These are phyloP conservation scores for Aspiorhynchus laticeps DNA, from an alignment of 2,113 vertebrate genomes.

Conservation along the genomic window DNA sequence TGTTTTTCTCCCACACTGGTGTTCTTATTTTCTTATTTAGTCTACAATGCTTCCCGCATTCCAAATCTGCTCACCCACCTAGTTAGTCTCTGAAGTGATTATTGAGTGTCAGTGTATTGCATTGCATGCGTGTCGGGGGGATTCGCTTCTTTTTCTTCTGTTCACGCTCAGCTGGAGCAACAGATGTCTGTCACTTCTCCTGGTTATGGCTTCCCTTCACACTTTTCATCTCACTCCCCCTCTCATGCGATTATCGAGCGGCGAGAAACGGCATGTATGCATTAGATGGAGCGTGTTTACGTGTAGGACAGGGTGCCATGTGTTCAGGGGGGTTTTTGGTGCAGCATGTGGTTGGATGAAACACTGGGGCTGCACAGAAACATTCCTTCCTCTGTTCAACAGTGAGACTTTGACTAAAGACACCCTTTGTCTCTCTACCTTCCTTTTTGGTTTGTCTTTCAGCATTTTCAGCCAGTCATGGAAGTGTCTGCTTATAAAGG, in stretches of 20 bases:
- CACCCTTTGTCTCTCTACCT: neutral
- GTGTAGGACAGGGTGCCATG: conserved; percentile 42
- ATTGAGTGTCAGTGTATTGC: neutral
- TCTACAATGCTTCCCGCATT: conserved; percentile 26
- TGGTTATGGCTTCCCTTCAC: conserved; percentile 39
- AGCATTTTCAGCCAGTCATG: neutral
- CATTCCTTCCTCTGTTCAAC: conserved; percentile 60
- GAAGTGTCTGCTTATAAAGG: conserved; percentile 22
- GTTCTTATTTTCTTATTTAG: conserved; percentile 7
- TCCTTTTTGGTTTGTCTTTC: conserved; percentile 49
- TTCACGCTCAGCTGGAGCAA: conserved; percentile 65
- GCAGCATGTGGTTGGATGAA: conserved; percentile 66
- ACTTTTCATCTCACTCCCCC: conserved; percentile 21
- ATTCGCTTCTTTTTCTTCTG: conserved; percentile 37
- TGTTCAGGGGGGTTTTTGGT: conserved; percentile 52
- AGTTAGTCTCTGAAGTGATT: conserved; percentile 35
- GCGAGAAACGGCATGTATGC: neutral
- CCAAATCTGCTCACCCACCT: conserved; percentile 60
- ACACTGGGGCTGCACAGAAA: conserved; percentile 52
- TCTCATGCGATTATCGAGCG: neutral
- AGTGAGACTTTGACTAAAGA: conserved; percentile 42
- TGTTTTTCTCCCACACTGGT: neutral
- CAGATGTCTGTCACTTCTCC: conserved; percentile 65
- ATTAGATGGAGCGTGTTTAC: conserved; percentile 12
- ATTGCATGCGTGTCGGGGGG: conserved; percentile 31